phyloP scores from a whole-genome alignment of 2,113 vertebrate genomes.

The Calidris pugnax region DNA sequence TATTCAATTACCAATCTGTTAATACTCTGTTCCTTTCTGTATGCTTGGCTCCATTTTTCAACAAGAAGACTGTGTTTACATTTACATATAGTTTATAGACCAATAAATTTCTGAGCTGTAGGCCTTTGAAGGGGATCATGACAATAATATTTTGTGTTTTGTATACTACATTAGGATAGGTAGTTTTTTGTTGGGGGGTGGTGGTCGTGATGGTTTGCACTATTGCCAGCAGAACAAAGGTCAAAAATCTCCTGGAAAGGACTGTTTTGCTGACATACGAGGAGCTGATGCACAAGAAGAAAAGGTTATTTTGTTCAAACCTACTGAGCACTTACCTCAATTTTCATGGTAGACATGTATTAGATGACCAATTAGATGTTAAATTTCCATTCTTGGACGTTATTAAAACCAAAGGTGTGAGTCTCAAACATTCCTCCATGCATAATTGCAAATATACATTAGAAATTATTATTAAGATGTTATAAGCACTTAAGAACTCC shows the following conservation, averaged over 20 bases:
- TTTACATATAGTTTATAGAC: neutral
- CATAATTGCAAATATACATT: neutral
- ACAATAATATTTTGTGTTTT: neutral
- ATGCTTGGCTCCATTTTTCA: neutral
- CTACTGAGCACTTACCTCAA: neutral
- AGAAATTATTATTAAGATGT: neutral
- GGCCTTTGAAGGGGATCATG: neutral
- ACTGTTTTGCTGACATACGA: neutral
- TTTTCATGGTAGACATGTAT: neutral
- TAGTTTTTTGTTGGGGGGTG: neutral
- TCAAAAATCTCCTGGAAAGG: neutral
- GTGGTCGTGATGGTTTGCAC: fast-evolving
- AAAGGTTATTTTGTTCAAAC: neutral
- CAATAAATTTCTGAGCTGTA: neutral
- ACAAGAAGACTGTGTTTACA: neutral
- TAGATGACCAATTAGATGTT: neutral
- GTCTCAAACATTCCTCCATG: neutral
- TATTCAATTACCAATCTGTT: neutral
- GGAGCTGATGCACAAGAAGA: neutral
- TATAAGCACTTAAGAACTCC: neutral
- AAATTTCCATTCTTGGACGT: neutral
- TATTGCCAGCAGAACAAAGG: neutral
- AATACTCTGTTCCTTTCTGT: neutral
- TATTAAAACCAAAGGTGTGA: neutral
- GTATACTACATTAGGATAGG: neutral